Conservation (phyloP, 2,888 invertebrate species). For the Cephus sareptanus region DNA sequence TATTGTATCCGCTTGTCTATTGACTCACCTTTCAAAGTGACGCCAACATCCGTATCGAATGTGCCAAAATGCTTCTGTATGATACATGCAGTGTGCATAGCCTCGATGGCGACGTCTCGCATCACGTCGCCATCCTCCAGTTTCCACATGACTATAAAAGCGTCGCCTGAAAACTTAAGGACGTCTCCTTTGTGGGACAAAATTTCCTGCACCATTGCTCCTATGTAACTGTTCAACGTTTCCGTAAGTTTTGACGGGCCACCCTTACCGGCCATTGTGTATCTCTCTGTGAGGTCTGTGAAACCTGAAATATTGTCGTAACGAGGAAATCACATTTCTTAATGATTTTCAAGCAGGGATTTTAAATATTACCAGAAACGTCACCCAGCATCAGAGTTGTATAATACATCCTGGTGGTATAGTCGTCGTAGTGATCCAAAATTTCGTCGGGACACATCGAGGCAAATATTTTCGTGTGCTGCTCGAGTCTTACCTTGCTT, state of each 20-base stretch:
- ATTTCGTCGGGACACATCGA: constrained; percentile 77
- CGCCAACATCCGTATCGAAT: constrained; percentile 73
- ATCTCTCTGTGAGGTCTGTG: constrained; percentile 75
- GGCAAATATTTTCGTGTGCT: constrained; percentile 70
- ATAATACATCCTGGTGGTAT: constrained; percentile 69
- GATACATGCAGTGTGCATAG: constrained; percentile 75
- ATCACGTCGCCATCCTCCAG: constrained; percentile 68
- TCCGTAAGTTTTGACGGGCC: constrained; percentile 79
- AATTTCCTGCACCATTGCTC: constrained; percentile 78
- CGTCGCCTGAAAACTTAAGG: constrained; percentile 76
- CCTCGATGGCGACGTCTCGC: constrained; percentile 73
- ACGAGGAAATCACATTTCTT: neutral
- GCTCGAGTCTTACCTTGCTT: constrained; percentile 38
- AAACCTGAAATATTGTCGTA: constrained; percentile 67
- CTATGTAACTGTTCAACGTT: constrained; percentile 78
- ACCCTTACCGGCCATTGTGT: constrained; percentile 73
- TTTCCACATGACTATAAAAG: constrained; percentile 77
- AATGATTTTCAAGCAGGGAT: neutral
- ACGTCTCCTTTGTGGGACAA: constrained; percentile 75
- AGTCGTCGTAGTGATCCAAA: constrained; percentile 70
- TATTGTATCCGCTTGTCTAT: no score
- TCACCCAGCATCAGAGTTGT: constrained; percentile 74
- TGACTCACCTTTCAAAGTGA: constrained; percentile 70
- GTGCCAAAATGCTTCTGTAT: constrained; percentile 76
- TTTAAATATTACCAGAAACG: constrained; percentile 68